phyloP scores from a whole-genome alignment of 2,797 vertebrate genomes.

The Arctocebus calabarensis region DNA sequence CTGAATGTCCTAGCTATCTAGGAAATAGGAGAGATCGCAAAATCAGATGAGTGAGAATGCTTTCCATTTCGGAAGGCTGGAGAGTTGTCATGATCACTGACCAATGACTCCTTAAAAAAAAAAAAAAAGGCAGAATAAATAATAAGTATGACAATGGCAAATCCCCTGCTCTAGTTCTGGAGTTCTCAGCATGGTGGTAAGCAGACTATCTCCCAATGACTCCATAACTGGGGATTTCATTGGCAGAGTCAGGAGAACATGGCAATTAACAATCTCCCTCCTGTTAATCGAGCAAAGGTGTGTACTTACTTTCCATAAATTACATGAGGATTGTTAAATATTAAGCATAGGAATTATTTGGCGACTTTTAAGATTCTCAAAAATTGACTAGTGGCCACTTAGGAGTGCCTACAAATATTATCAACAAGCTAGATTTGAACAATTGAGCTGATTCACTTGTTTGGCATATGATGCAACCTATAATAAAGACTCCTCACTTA shows the following conservation, averaged over 20 bases:
- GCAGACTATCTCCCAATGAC: background rate
- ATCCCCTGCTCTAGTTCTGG: background rate
- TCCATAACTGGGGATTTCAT: too few relatives aligned
- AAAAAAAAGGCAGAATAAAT: background rate
- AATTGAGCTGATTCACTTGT: background rate
- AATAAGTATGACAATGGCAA: fast-evolving
- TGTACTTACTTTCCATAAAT: background rate
- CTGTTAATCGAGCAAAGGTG: fast-evolving
- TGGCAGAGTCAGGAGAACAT: fast-evolving
- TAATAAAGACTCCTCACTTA: background rate
- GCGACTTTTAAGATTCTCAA: background rate
- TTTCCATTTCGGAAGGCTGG: too few relatives aligned
- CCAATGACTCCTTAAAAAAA: background rate
- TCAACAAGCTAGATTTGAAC: background rate
- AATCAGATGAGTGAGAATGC: background rate
- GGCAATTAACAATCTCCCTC: fast-evolving
- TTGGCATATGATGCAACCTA: background rate
- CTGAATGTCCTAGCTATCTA: background rate
- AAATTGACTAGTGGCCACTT: background rate
- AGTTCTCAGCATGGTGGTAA: background rate
- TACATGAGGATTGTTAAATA: background rate
- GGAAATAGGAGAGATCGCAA: background rate
- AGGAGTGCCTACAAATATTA: background rate
- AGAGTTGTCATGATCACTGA: background rate
- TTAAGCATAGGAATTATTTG: background rate